Evolutionary conservation across 2,888 invertebrate species (phyloP).

Genomic region (Venusia cambrica): DNA sequence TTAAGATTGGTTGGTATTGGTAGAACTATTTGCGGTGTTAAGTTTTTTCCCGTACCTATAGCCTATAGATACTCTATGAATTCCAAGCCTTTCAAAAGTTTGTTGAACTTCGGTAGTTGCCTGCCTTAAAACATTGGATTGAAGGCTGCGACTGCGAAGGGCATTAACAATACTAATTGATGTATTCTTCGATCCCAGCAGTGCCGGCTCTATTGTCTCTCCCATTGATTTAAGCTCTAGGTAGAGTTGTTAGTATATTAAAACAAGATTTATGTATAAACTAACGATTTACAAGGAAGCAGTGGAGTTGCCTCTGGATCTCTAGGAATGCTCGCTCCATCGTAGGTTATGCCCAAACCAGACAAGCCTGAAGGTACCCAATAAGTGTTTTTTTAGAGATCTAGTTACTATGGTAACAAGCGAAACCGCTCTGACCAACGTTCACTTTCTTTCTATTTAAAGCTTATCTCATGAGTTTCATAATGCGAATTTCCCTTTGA

Average conservation of each 20-base stretch:
- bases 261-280: no score
- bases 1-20: background rate
- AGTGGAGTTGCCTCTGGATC: no score
- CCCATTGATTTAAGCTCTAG: no score
- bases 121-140: slow-evolving; percentile 22
- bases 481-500: slow-evolving; percentile 7
- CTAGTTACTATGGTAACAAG: slow-evolving; percentile 4
- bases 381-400: slow-evolving; percentile 2
- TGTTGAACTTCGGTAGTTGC: slow-evolving; percentile 30
- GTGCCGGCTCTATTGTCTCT: slow-evolving; percentile 2
- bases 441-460: slow-evolving; percentile 6
- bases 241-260: no score
- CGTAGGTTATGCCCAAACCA: no score
- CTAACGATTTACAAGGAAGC: no score
- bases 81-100: slow-evolving; percentile 21
- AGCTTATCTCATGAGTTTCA: slow-evolving; percentile 3
- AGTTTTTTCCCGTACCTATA: no score
- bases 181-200: slow-evolving; percentile 5
- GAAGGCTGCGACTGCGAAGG: slow-evolving; percentile 29
- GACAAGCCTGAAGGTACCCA: no score
- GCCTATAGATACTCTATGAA: no score
- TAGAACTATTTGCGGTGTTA: background rate
- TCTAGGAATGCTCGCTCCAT: no score
- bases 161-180: slow-evolving; percentile 20
- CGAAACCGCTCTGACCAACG: slow-evolving; percentile 12